Evolutionary conservation across 2,113 vertebrate species (phyloP), one percentile per base, ranked within the genome.

Genomic region (Hippocampus barbouri): DNA sequence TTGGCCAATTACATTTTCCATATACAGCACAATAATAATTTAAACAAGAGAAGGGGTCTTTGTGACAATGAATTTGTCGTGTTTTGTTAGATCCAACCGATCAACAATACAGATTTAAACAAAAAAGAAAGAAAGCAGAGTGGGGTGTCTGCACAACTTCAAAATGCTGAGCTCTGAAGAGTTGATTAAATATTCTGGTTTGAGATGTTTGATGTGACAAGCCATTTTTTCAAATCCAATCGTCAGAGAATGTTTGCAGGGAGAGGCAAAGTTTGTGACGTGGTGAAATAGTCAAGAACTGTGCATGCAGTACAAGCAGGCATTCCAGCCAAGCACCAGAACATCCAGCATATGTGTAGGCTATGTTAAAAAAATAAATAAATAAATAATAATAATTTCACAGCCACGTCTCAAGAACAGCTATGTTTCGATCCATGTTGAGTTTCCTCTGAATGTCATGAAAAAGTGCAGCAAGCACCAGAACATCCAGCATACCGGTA

Each of bases 391-490:
- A 34, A 4, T 34, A 34, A 38, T n/a, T 11, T 21, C 9, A 21
- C 34, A 63, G 34, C 27, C 61, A 40, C 1, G 62, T 14, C 62
- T 57, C 57, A 40, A 43, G 23, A 4, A 25, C 1, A 40, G 34
- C 23, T 49, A 74, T 62, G 45, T 40, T 45, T 59, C 4, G 11
- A 18, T 49, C 18, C 0, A 25, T 76, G 45, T 72, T 27, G 61
- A 49, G 43, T 59, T 77, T 61, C 61, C 59, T 41, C 41, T 69
- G 51, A 21, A 63, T 65, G 66, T 67, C 68, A 74, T 57, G 34
- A 8, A 66, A 60, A 9, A 62, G 20, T 65, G 62, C 56, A 56
- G 71, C 49, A 64, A 72, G 47, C 30, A 34, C 30, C 30, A 34
- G 30, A 34, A 34, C 30, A 34, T 34, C 30, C 30, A 34, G 30